Base-by-base conservation (phyloP, 2,113 vertebrate genomes). In the Cebus imitator region DNA sequence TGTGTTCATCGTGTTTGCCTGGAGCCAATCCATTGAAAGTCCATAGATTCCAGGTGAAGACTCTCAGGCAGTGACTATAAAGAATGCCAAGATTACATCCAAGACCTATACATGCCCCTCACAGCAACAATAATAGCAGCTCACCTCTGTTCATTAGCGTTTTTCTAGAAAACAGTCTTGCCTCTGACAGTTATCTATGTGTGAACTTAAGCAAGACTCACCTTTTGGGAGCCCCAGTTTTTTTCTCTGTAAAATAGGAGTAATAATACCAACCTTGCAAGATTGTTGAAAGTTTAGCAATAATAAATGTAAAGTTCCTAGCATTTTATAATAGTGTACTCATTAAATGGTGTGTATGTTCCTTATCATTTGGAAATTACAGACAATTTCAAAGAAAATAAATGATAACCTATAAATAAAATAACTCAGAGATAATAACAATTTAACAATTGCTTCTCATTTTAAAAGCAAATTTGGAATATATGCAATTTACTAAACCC, bases 381-480 rank as follows among this genome's bases (percentile, higher is more conserved):
- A 48, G 40, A 87, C 50, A 94, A 94, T 86, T 81, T 70, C 37
- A 90, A 79, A 76, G 58, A 82, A 92, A 94, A 94, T 90, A 43
- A 90, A 61, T 79, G 16, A 82, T 83, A 75, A 81, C 66, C 30
- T 40, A 50, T 64, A 93, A 96, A 75, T 92, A 83, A 90, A 58
- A 68, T 78, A 80, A 81, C 25, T 58, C 61, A 87, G 40, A 80
- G 35, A 75, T 76, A 75, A 87, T 16, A 48, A 79, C 45, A 89
- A 11, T 95, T 87, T 40, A 40, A 40, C 37, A 40, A 40, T 40
- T 40, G 32, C 7, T 73, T 92, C 79, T 93, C 23, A 85, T 84
- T 83, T 88, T 27, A 8, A 82, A 90, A 80, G 80, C 5, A 35
- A 52, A 45, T 93, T 87, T 79, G 52, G 35, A 45, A 32, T 37